A percentile compares a stretch with the other conserved stretches of the same genome.
phyloP scores from a whole-genome alignment of 2,113 vertebrate species.

The Cephalopterus ornatus region DNA sequence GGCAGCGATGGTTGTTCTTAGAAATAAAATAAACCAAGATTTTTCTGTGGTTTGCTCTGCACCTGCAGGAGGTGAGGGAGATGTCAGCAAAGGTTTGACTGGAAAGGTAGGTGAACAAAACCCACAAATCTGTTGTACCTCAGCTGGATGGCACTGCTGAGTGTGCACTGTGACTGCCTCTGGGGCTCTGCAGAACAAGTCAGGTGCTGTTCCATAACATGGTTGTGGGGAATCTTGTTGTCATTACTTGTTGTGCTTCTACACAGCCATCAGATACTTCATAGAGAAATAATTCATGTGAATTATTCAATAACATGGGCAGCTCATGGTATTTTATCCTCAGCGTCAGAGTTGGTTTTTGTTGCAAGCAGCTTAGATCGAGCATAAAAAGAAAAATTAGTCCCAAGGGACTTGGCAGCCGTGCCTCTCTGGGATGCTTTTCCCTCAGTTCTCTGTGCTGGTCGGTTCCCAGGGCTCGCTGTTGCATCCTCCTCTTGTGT shows the following conservation, averaged over 20 bases:
- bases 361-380: neutral
- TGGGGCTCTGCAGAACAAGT: neutral
- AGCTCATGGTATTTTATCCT: neutral
- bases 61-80: neutral
- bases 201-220: rapidly evolving
- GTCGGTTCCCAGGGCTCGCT: neutral
- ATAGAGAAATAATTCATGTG: rapidly evolving
- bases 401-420: neutral
- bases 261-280: neutral
- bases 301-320: neutral
- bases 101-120: neutral
- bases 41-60: neutral
- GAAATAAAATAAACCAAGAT: neutral
- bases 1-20: neutral
- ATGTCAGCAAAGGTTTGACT: neutral
- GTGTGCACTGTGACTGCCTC: rapidly evolving
- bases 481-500: neutral
- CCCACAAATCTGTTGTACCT: neutral
- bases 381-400: neutral
- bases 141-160: neutral
- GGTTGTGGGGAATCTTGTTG: neutral
- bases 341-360: rapidly evolving
- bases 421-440: rapidly evolving
- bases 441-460: rapidly evolving
- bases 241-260: neutral